Evolutionary conservation across 2,888 invertebrate genomes (phyloP).

Genomic region (Conus canariensis): DNA sequence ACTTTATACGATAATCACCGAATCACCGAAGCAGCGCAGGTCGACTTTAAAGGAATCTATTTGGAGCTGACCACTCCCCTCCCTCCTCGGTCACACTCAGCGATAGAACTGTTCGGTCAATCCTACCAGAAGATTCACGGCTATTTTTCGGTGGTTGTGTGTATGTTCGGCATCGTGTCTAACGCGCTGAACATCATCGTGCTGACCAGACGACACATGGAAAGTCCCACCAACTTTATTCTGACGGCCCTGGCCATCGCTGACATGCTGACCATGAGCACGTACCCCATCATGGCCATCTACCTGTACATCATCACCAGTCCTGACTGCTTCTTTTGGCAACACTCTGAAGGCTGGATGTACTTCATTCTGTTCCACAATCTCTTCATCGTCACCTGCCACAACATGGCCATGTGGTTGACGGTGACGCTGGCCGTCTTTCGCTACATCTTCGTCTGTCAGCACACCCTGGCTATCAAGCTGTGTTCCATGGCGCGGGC

Average conservation of each 20-base stretch:
- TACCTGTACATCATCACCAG: conserved; percentile 68
- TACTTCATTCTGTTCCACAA: conserved; percentile 73
- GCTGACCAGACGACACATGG: conserved; percentile 91
- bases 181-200: conserved; percentile 95
- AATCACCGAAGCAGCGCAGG: too few species aligned
- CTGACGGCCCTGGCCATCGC: conserved; percentile 91
- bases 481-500: conserved; percentile 75
- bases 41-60: too few species aligned
- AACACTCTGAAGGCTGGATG: conserved; percentile 74
- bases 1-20: too few species aligned
- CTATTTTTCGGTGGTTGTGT: conserved; percentile 91
- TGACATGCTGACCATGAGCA: conserved; percentile 91
- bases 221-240: conserved; percentile 93
- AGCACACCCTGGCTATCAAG: conserved; percentile 72
- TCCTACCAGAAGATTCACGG: conserved; percentile 84
- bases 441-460: conserved; percentile 85
- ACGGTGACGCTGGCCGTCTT: conserved; percentile 95
- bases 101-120: conserved; percentile 61
- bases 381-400: conserved; percentile 79
- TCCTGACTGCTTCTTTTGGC: conserved; percentile 50
- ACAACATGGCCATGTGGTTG: conserved; percentile 95
- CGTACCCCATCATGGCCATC: conserved; percentile 86
- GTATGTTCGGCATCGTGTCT: conserved; percentile 93
- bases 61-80: too few species aligned
- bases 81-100: background rate